Evolutionary conservation across 2,797 vertebrate genomes (phyloP).

Genomic region (Lateolabrax maculatus): DNA sequence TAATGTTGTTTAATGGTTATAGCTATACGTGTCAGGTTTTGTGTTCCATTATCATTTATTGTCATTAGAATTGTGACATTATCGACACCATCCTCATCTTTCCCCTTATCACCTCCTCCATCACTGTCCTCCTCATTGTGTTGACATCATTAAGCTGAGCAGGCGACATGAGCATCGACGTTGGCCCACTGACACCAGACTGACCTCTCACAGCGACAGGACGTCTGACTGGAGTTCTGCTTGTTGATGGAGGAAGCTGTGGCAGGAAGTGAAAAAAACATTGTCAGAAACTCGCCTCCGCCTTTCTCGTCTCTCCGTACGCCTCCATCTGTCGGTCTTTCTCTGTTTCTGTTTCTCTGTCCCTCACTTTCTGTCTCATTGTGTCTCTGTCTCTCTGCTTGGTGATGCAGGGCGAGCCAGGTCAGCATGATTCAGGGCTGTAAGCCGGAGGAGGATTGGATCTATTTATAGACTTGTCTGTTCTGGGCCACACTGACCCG

Average conservation of each 20-base stretch:
- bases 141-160: conserved; percentile 5
- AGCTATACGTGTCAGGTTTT: not conserved
- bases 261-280: conserved; percentile 19
- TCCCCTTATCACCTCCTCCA: not conserved
- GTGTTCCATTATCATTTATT: not conserved
- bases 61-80: not conserved
- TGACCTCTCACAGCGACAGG: conserved; percentile 42
- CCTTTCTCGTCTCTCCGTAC: conserved; percentile 20
- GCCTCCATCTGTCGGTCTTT: conserved; percentile 42
- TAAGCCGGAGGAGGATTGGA: conserved; percentile 78
- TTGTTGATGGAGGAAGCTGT: conserved; percentile 29
- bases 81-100: not conserved
- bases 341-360: conserved; percentile 24
- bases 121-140: not conserved
- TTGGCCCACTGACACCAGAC: conserved; percentile 47
- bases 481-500: conserved; percentile 73
- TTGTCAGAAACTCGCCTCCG: conserved; percentile 14
- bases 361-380: conserved; percentile 50
- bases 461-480: conserved; percentile 79
- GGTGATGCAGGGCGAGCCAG: conserved; percentile 53
- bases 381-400: conserved; percentile 51
- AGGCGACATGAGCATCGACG: conserved; percentile 10
- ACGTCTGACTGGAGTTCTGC: conserved; percentile 22
- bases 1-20: not conserved
- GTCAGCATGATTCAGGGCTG: conserved; percentile 72